Evolutionary conservation across 2,113 vertebrate species (phyloP).

Genomic region (Delphinus delphis): DNA sequence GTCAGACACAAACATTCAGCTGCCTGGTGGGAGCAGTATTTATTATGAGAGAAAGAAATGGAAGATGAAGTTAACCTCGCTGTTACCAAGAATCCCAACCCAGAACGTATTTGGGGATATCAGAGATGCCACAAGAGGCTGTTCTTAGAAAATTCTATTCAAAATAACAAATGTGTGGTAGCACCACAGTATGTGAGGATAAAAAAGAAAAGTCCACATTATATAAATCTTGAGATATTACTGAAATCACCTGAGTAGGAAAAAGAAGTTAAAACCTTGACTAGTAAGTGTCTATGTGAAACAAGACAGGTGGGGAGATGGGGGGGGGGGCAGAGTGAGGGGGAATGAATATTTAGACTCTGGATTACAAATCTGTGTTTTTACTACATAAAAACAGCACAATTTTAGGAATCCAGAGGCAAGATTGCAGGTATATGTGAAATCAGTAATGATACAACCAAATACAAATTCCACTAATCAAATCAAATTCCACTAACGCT

Average conservation of each 20-base stretch:
- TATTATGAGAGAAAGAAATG: not conserved
- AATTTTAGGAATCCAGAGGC: not conserved
- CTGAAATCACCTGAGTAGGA: not conserved
- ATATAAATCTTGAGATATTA: not conserved
- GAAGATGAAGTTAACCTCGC: not conserved
- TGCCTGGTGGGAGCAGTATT: not conserved
- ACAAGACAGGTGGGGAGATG: not conserved
- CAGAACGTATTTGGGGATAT: not conserved
- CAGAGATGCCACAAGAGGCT: not conserved
- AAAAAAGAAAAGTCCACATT: not conserved
- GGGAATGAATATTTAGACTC: not conserved
- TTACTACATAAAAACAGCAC: not conserved
- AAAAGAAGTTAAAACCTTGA: not conserved
- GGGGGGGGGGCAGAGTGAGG: not conserved
- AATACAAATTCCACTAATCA: not conserved
- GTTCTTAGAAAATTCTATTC: not conserved
- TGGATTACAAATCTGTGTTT: not conserved
- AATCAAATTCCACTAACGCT: not conserved
- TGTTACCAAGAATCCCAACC: not conserved
- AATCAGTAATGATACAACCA: not conserved
- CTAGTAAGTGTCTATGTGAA: not conserved
- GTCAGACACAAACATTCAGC: not conserved
- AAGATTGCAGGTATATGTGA: not conserved
- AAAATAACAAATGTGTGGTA: not conserved
- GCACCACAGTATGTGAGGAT: not conserved